Evolutionary conservation across 1,140 invertebrate genomes (phyloP).

Genomic region (Leptinotarsa lineolata): DNA sequence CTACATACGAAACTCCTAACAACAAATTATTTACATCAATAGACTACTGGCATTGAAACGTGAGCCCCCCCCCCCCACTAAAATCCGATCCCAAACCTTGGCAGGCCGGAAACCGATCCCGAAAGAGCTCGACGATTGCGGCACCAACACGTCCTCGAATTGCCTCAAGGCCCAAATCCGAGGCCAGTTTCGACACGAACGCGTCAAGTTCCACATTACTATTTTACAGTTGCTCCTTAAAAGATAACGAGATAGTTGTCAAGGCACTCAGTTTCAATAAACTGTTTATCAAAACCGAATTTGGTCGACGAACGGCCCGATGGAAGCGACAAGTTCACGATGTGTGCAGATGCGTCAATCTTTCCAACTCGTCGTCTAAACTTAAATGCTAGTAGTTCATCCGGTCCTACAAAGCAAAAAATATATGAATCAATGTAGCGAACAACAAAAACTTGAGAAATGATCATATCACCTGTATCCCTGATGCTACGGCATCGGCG

Average conservation of each 20-base stretch:
- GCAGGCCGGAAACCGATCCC: too few relatives aligned
- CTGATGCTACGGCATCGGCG: slow-evolving; percentile 92
- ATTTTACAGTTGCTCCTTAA: neutral
- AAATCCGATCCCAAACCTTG: neutral
- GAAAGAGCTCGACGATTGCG: too few relatives aligned
- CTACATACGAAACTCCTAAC: neutral
- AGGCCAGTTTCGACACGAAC: neutral
- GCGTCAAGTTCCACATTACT: too few relatives aligned
- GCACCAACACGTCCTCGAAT: neutral
- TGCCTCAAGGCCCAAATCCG: neutral
- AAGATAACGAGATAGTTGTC: slow-evolving; percentile 7
- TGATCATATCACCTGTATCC: slow-evolving; percentile 72
- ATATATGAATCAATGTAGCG: too few relatives aligned
- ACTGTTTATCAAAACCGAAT: neutral
- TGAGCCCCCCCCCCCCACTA: neutral
- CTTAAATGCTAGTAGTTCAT: slow-evolving; percentile 48
- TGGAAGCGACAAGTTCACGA: slow-evolving; percentile 5
- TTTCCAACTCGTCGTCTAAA: slow-evolving; percentile 17
- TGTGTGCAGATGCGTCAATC: slow-evolving; percentile 16
- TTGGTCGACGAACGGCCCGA: neutral
- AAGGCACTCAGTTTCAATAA: slow-evolving; percentile 11
- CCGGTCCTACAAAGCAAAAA: slow-evolving; percentile 42
- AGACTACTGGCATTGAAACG: neutral
- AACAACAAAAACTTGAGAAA: slow-evolving; percentile 21
- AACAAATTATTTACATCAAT: neutral